Evolutionary conservation across 2,797 vertebrate genomes (phyloP).

Genomic region (Catharus ustulatus): DNA sequence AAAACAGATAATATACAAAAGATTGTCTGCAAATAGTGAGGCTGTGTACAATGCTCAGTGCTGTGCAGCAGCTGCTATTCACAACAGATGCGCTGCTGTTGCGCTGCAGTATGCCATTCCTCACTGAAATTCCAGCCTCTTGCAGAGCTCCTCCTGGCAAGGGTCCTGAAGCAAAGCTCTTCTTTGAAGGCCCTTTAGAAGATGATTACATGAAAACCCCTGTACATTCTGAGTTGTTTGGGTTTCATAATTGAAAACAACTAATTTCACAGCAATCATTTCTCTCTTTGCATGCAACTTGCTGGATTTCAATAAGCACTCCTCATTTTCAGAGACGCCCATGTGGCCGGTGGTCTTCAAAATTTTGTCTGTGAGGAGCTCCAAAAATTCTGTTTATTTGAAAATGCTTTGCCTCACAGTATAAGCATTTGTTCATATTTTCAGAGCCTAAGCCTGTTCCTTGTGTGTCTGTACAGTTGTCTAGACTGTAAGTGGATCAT

Average conservation of each 20-base stretch:
- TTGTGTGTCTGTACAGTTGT: not conserved
- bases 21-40: not conserved
- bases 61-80: slow-evolving; percentile 36
- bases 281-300: not conserved
- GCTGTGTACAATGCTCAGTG: not conserved
- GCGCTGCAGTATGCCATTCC: not conserved
- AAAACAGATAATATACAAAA: not conserved
- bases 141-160: slow-evolving; percentile 50
- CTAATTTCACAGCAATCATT: not conserved
- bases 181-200: slow-evolving; percentile 17
- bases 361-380: not conserved
- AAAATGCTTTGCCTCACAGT: not conserved
- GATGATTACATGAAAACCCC: not conserved
- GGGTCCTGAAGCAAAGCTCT: slow-evolving; percentile 5
- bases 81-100: not conserved
- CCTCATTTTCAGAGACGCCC: not conserved
- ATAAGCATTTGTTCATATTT: not conserved
- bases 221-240: not conserved
- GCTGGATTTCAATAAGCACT: not conserved
- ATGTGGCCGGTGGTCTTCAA: not conserved
- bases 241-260: not conserved
- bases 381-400: not conserved
- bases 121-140: slow-evolving; percentile 51
- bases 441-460: not conserved
- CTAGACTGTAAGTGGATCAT: not conserved